Evolutionary conservation across 2,888 invertebrate genomes (phyloP).

Genomic region (Eristalis pertinax): DNA sequence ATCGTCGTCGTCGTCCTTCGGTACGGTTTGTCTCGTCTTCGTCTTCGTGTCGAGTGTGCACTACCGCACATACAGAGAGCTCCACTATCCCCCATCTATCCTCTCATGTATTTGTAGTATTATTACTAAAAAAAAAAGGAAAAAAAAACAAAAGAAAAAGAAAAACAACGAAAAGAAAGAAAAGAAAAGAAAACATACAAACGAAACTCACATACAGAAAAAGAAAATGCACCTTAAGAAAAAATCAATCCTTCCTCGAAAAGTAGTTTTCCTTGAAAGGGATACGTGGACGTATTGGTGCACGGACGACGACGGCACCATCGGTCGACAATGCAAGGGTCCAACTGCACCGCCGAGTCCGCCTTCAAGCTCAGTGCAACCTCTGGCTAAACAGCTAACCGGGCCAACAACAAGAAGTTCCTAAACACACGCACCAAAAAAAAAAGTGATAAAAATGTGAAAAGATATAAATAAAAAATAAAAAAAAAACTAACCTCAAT

Average conservation of each 20-base stretch:
- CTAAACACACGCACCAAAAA: conserved; percentile 32
- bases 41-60: conserved; percentile 65
- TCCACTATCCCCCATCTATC: conserved; percentile 36
- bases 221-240: conserved; percentile 76
- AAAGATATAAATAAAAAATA: conserved; percentile 37
- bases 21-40: conserved; percentile 72
- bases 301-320: conserved; percentile 60
- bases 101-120: conserved; percentile 61
- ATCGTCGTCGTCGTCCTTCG: conserved; percentile 72
- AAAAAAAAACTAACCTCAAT: conserved; percentile 71
- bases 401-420: conserved; percentile 51
- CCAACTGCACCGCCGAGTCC: conserved; percentile 42
- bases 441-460: conserved; percentile 68
- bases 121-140: conserved; percentile 68
- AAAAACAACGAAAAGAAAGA: conserved; percentile 23
- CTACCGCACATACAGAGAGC: conserved; percentile 42
- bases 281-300: conserved; percentile 73
- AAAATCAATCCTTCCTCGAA: conserved; percentile 78
- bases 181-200: conserved; percentile 58
- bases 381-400: conserved; percentile 41
- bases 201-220: conserved; percentile 70
- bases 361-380: conserved; percentile 21
- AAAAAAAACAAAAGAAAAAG: conserved; percentile 31
- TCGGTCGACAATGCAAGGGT: conserved; percentile 59
- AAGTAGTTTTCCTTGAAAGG: conserved; percentile 71